phyloP scores from a whole-genome alignment of 2,797 vertebrate species.

The Tragelaphus eurycerus region DNA sequence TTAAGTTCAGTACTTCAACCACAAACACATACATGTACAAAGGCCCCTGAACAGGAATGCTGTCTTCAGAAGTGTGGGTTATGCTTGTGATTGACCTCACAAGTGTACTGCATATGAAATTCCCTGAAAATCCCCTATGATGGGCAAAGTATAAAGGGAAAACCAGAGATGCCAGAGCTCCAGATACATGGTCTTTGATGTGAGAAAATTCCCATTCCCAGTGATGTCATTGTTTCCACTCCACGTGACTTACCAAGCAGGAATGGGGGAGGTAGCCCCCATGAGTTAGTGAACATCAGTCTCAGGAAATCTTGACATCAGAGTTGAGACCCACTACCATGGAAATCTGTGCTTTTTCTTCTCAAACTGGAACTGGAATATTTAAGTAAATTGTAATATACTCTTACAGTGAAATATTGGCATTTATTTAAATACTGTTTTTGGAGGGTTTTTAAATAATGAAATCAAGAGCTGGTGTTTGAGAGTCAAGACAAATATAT shows the following conservation, averaged over 20 bases:
- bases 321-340: neutral
- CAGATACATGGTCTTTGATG: neutral
- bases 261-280: too few species aligned
- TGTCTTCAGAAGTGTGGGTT: neutral
- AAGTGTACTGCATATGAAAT: neutral
- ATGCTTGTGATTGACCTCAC: neutral
- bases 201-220: neutral
- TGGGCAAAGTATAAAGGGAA: too few species aligned
- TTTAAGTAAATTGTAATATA: neutral
- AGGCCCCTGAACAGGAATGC: neutral
- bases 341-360: neutral
- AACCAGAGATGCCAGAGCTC: too few species aligned
- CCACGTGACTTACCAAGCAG: too few species aligned
- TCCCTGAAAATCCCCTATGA: neutral
- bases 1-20: neutral
- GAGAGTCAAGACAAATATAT: neutral
- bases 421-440: neutral
- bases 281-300: neutral
- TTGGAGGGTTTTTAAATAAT: neutral
- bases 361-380: neutral
- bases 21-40: rapidly evolving
- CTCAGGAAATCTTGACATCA: neutral
- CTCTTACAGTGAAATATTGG: neutral
- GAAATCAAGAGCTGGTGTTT: neutral
- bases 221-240: neutral